Conservation (phyloP, 1,140 invertebrate genomes). For the Ostrea edulis region DNA sequence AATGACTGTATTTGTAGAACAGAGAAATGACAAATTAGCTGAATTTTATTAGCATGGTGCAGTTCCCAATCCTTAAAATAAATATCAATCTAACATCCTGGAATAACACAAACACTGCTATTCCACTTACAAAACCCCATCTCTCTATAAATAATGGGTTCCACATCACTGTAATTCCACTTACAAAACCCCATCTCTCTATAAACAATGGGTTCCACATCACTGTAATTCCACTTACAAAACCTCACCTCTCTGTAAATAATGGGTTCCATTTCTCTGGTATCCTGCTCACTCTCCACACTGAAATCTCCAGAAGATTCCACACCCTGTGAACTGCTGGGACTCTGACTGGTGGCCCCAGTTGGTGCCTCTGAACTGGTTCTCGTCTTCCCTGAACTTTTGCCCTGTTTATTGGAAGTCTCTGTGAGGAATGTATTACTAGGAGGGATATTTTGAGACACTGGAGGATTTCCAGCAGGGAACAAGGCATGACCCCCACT, state of each 20-base stretch:
- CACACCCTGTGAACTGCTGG: not conserved
- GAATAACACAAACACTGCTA: not conserved
- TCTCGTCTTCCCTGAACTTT: not conserved
- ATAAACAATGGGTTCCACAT: too few species aligned
- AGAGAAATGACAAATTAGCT: too few species aligned
- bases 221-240: too few species aligned
- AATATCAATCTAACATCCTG: not conserved
- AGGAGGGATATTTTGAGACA: not conserved
- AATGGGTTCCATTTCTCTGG: conserved; percentile 41
- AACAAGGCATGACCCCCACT: conserved; percentile 72
- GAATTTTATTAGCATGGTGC: too few species aligned
- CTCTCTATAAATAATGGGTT: too few species aligned
- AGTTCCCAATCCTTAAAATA: too few species aligned
- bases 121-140: too few species aligned
- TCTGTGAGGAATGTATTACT: conserved; percentile 40
- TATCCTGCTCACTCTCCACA: conserved; percentile 34
- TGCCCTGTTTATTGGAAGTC: not conserved
- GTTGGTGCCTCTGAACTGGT: not conserved
- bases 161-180: too few species aligned
- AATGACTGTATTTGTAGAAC: too few species aligned
- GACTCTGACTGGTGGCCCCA: not conserved
- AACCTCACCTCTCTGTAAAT: conserved; percentile 52
- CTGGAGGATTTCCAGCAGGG: conserved; percentile 1
- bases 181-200: too few species aligned
- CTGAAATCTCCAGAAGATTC: conserved; percentile 2